Conservation (phyloP, 1,140 invertebrate species). For the Eufriesea mexicana region DNA sequence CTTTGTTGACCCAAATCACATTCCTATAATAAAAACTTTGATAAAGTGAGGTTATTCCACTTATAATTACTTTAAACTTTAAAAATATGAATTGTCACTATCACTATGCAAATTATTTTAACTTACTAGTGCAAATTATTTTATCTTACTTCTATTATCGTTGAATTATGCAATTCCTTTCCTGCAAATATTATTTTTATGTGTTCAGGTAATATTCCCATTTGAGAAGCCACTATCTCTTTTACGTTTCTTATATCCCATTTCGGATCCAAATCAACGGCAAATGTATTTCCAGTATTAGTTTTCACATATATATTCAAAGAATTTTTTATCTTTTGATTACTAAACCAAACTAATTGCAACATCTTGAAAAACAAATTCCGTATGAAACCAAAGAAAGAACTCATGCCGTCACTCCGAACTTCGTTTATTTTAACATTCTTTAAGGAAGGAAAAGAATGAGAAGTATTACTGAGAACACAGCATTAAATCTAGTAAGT, state of each 20-base stretch:
- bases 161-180: slow-evolving; percentile 90
- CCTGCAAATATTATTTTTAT: slow-evolving; percentile 93
- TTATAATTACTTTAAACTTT: background rate
- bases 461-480: background rate
- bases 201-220: slow-evolving; percentile 87
- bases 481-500: background rate
- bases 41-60: slow-evolving; percentile 23
- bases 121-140: slow-evolving; percentile 78
- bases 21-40: slow-evolving; percentile 82
- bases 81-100: slow-evolving; percentile 6
- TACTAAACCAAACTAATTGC: slow-evolving; percentile 85
- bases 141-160: slow-evolving; percentile 85
- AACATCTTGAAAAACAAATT: slow-evolving; percentile 85
- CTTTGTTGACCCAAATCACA: slow-evolving; percentile 93
- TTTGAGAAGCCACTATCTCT: slow-evolving; percentile 86
- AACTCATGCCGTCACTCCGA: slow-evolving; percentile 81
- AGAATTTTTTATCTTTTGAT: slow-evolving; percentile 84
- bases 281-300: slow-evolving; percentile 86
- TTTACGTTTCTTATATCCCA: slow-evolving; percentile 91
- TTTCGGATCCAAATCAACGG: slow-evolving; percentile 88
- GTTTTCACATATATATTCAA: slow-evolving; percentile 89
- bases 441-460: background rate
- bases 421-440: background rate
- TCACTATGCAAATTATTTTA: background rate
- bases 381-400: slow-evolving; percentile 83